These are phyloP conservation scores for Meandrina meandrites DNA, from an alignment of 92 coral and sea anemone genomes.

Conservation along the genomic window DNA sequence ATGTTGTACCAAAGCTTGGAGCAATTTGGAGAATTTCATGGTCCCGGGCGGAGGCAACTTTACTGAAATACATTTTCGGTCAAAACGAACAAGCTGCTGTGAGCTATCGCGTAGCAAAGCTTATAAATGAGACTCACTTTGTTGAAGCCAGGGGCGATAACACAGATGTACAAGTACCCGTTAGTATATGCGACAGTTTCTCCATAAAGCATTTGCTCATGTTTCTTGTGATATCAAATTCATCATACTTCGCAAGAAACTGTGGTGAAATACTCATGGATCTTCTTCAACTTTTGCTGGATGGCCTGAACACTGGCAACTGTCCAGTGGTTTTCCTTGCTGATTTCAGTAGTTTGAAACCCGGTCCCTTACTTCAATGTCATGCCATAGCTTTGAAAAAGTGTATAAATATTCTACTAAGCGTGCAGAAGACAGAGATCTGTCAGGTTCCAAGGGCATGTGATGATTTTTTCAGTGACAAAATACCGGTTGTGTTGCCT, in stretches of 20 bases:
- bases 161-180: not conserved
- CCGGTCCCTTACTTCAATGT: not conserved
- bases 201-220: constrained; percentile 31
- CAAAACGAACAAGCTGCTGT: constrained; percentile 26
- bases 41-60: constrained; percentile 26
- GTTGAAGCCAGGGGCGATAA: not conserved
- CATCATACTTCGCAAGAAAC: not conserved
- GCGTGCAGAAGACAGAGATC: not conserved
- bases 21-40: constrained; percentile 34
- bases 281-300: constrained; percentile 12
- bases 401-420: constrained; percentile 3
- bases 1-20: constrained; percentile 20
- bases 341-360: constrained; percentile 19
- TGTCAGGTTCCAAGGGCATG: constrained; percentile 10
- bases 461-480: constrained; percentile 7
- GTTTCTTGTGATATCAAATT: constrained; percentile 18
- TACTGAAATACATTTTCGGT: constrained; percentile 33
- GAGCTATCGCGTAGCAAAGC: constrained; percentile 41
- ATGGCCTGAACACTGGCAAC: constrained; percentile 6
- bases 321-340: constrained; percentile 8
- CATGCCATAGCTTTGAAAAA: constrained; percentile 15
- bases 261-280: constrained; percentile 34
- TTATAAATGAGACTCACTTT: constrained; percentile 39
- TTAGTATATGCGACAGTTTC: constrained; percentile 10
- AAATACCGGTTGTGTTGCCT: constrained; percentile 21